phyloP scores from a whole-genome alignment of 1,140 invertebrate genomes.

The Hestina assimilis region DNA sequence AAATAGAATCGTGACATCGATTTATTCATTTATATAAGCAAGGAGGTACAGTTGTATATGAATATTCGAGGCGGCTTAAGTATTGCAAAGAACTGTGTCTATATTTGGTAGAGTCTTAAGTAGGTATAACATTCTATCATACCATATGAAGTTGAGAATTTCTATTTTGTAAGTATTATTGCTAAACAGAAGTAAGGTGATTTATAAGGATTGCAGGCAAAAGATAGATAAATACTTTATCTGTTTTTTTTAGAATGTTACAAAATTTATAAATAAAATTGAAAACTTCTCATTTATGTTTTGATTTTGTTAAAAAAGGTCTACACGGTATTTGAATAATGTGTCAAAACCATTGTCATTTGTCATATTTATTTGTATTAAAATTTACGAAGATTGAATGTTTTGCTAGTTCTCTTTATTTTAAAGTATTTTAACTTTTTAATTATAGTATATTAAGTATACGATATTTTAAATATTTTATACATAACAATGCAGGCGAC shows the following conservation, averaged over 20 bases:
- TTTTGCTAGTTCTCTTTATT: background rate
- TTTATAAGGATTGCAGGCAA: conserved; percentile 12
- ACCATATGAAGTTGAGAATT: conserved; percentile 12
- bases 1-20: conserved; percentile 22
- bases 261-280: background rate
- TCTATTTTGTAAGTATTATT: conserved; percentile 19
- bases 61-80: background rate
- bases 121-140: conserved; percentile 22
- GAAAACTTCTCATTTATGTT: background rate
- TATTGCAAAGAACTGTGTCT: conserved; percentile 8
- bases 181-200: conserved; percentile 4
- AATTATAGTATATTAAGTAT: background rate
- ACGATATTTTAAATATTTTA: background rate
- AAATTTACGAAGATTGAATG: background rate
- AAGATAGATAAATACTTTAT: background rate
- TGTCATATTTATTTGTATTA: background rate
- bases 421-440: background rate
- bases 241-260: background rate
- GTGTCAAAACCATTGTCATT: background rate
- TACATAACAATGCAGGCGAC: conserved; percentile 9
- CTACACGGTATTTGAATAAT: too few relatives aligned
- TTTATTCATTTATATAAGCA: conserved; percentile 2
- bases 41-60: conserved; percentile 1
- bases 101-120: conserved; percentile 5
- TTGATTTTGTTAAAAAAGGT: background rate